These are phyloP conservation scores for Battus philenor DNA, from an alignment of 1,140 invertebrate species.

Conservation along the genomic window DNA sequence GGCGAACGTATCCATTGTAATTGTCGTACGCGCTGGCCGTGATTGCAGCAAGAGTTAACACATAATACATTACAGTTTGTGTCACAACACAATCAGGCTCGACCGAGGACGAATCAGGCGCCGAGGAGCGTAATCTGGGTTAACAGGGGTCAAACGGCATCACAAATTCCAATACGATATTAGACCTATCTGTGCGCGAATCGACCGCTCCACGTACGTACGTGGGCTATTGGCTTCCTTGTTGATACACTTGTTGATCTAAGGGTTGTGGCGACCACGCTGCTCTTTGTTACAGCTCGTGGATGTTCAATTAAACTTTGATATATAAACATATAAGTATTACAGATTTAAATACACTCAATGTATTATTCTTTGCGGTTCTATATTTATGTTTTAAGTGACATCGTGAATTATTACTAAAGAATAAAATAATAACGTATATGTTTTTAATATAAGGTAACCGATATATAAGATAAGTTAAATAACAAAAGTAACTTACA, in stretches of 20 bases:
- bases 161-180: constrained; percentile 78
- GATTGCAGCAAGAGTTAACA: constrained; percentile 75
- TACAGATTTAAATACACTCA: no score
- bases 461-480: no score
- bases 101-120: constrained; percentile 73
- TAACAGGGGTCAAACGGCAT: constrained; percentile 77
- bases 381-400: no score
- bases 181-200: constrained; percentile 74
- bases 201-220: constrained; percentile 54
- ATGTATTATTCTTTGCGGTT: no score
- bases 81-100: constrained; percentile 74
- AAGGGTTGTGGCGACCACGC: not conserved
- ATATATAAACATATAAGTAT: no score
- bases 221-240: constrained; percentile 41
- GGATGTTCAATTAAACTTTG: no score
- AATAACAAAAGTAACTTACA: no score
- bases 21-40: constrained; percentile 58
- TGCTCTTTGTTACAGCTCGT: not conserved
- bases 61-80: constrained; percentile 76
- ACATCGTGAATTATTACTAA: no score
- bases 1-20: constrained; percentile 66
- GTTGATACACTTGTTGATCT: constrained; percentile 25
- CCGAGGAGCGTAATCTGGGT: constrained; percentile 75
- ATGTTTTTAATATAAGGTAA: no score
- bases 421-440: no score